phyloP scores from a whole-genome alignment of 1,140 invertebrate genomes.

The Lepidotrigona ventralis region DNA sequence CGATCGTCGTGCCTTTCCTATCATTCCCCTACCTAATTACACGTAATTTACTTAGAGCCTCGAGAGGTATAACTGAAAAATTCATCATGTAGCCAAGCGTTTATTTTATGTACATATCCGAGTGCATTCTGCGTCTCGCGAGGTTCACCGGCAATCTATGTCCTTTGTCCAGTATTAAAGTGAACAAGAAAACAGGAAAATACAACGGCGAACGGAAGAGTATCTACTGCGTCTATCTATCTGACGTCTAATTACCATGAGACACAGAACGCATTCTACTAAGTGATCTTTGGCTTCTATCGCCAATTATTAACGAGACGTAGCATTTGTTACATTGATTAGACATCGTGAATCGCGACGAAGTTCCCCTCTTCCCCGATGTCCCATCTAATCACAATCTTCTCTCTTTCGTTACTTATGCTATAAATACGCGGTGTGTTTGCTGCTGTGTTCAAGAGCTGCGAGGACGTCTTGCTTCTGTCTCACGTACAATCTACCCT shows the following conservation, averaged over 20 bases:
- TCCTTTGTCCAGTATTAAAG: not conserved
- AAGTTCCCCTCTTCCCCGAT: too few relatives aligned
- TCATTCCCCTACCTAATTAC: slow-evolving; percentile 26
- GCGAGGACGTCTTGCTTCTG: slow-evolving; percentile 93
- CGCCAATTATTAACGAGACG: slow-evolving; percentile 28
- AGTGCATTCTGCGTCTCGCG: not conserved
- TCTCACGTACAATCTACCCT: slow-evolving; percentile 93
- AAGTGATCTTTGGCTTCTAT: slow-evolving; percentile 37
- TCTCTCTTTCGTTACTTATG: slow-evolving; percentile 38
- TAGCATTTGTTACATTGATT: not conserved
- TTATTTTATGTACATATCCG: slow-evolving; percentile 24
- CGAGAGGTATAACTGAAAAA: slow-evolving; percentile 11
- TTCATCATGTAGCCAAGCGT: slow-evolving; percentile 19
- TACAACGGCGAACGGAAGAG: too few relatives aligned
- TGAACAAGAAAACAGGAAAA: not conserved
- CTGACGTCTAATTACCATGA: not conserved
- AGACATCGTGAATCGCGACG: not conserved
- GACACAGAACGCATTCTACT: slow-evolving; percentile 5
- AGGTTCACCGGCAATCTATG: not conserved
- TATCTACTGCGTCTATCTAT: not conserved
- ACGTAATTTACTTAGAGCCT: slow-evolving; percentile 34
- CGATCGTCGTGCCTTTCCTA: not conserved
- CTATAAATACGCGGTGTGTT: slow-evolving; percentile 83
- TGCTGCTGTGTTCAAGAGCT: slow-evolving; percentile 91
- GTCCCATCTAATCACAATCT: not conserved